Percentiles rank a stretch among this genome's conserved stretches.
These are phyloP conservation scores for Elymnias hypermnestra DNA, from an alignment of 1,140 invertebrate species.

Conservation along the genomic window DNA sequence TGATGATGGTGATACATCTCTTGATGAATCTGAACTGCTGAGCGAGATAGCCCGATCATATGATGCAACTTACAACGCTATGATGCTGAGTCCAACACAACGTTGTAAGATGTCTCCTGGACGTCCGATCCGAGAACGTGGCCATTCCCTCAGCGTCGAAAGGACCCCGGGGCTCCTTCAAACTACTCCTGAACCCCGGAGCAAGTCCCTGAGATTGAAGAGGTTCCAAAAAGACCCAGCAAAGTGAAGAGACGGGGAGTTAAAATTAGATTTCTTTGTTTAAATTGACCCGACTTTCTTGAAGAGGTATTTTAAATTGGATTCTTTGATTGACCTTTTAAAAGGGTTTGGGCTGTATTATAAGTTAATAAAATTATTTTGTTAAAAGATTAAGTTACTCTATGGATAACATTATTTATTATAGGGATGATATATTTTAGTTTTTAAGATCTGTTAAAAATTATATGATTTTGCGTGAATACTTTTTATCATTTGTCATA, in stretches of 20 bases:
- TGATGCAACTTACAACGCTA: slow-evolving; percentile 31
- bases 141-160: slow-evolving; percentile 46
- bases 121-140: slow-evolving; percentile 39
- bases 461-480: too few relatives aligned
- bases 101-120: slow-evolving; percentile 27
- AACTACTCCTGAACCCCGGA: slow-evolving; percentile 39
- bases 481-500: too few relatives aligned
- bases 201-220: slow-evolving; percentile 56
- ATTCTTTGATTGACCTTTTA: too few relatives aligned
- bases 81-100: slow-evolving; percentile 27
- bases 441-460: too few relatives aligned
- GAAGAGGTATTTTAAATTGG: too few relatives aligned
- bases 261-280: too few relatives aligned
- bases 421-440: too few relatives aligned
- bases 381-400: too few relatives aligned
- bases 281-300: too few relatives aligned
- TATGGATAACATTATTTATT: too few relatives aligned
- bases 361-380: too few relatives aligned
- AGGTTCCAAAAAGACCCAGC: slow-evolving; percentile 13
- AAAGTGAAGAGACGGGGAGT: neutral
- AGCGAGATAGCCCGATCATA: slow-evolving; percentile 37
- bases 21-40: slow-evolving; percentile 37
- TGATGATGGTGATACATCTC: slow-evolving; percentile 37
- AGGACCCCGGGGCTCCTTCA: slow-evolving; percentile 34
- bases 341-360: too few relatives aligned